Evolutionary conservation across 2,797 vertebrate species (phyloP).

Genomic region (Coluber constrictor): DNA sequence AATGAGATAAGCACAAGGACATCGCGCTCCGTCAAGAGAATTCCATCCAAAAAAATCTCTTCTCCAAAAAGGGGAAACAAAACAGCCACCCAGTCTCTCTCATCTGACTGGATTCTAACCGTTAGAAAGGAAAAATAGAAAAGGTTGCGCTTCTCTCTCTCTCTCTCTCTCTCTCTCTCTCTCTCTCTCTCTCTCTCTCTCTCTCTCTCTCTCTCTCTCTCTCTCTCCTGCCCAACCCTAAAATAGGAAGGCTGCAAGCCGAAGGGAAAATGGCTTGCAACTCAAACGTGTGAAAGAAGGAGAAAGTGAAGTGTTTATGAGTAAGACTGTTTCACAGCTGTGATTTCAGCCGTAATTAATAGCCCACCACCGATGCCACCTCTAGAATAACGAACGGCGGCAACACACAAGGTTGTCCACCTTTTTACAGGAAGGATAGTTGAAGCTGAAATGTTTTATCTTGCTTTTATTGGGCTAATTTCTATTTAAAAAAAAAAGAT

Average conservation of each 20-base stretch:
- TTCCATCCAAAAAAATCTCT: background rate
- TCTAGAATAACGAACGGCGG: background rate
- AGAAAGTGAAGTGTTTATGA: background rate
- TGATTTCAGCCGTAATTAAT: background rate
- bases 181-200: background rate
- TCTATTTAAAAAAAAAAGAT: background rate
- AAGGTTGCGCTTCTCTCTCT: background rate
- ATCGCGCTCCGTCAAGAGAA: background rate
- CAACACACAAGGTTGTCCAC: background rate
- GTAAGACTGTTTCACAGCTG: background rate
- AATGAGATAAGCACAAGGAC: background rate
- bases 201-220: background rate
- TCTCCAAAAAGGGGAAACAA: background rate
- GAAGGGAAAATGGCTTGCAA: background rate
- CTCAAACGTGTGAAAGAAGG: background rate
- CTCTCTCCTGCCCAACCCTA: background rate
- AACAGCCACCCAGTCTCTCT: background rate
- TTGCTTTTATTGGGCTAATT: conserved; percentile 41
- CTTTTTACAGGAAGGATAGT: background rate
- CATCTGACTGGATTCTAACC: background rate
- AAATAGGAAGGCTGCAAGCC: background rate
- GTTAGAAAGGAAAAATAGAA: background rate
- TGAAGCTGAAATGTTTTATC: conserved; percentile 16
- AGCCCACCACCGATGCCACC: background rate
- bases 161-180: too few species aligned